Percentiles rank a stretch among this genome's conserved stretches.
phyloP scores from a whole-genome alignment of 2,888 invertebrate genomes.

The Conchocele bisecta region DNA sequence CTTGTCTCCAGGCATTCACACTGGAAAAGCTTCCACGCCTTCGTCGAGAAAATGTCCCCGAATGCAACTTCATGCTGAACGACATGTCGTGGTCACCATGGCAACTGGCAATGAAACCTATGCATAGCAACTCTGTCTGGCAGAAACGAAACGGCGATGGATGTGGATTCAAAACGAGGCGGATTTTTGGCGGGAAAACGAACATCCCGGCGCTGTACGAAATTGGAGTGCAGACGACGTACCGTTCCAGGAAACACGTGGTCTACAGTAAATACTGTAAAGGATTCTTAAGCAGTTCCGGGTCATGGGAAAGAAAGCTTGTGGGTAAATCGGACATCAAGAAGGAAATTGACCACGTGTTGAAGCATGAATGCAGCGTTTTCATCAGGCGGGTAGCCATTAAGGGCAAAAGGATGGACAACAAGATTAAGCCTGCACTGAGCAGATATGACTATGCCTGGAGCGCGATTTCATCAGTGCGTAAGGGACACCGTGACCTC shows the following conservation, averaged over 20 bases:
- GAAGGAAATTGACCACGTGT: constrained; percentile 54
- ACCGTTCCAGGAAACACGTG: constrained; percentile 52
- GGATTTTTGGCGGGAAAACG: constrained; percentile 55
- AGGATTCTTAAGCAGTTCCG: constrained; percentile 34
- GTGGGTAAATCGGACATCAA: constrained; percentile 43
- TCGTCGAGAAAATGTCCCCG: constrained; percentile 57
- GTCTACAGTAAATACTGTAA: constrained; percentile 53
- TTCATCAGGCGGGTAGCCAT: constrained; percentile 51
- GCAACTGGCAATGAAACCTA: constrained; percentile 51
- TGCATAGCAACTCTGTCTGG: constrained; percentile 16
- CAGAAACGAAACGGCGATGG: constrained; percentile 41
- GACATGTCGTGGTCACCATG: constrained; percentile 61
- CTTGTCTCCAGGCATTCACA: constrained; percentile 23
- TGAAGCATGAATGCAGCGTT: constrained; percentile 49
- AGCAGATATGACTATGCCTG: constrained; percentile 61
- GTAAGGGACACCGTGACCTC: constrained; percentile 14
- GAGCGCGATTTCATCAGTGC: constrained; percentile 1
- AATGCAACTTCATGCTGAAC: constrained; percentile 59
- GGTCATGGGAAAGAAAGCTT: constrained; percentile 58
- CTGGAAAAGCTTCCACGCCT: constrained; percentile 36
- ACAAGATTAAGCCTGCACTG: constrained; percentile 28
- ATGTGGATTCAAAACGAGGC: constrained; percentile 47
- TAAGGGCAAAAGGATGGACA: constrained; percentile 26
- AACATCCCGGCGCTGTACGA: constrained; percentile 63
- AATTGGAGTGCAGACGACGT: constrained; percentile 52